Percentiles rank a stretch among this genome's conserved stretches.
phyloP scores from a whole-genome alignment of 2,113 vertebrate species.

The Myiozetetes cayanensis region DNA sequence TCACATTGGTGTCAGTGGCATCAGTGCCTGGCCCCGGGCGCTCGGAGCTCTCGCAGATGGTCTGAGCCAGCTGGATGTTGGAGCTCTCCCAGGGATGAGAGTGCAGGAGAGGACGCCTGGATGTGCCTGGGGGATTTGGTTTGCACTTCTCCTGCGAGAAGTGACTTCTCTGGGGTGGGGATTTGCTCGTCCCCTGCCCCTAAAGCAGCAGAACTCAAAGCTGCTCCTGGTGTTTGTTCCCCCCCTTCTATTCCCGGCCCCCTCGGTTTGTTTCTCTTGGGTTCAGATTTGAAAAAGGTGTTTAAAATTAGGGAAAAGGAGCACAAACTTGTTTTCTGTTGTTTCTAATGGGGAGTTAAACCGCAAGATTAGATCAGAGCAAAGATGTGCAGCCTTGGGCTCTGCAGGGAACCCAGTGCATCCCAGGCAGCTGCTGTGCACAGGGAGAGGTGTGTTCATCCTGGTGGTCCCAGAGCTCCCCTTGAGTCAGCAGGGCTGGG shows the following conservation, averaged over 20 bases:
- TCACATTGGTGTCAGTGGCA: neutral
- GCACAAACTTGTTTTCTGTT: neutral
- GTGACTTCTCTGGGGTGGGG: neutral
- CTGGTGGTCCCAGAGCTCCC: rapidly evolving
- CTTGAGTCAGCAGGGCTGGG: rapidly evolving
- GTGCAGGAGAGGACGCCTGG: rapidly evolving
- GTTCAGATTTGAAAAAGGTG: neutral
- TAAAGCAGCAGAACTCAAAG: neutral
- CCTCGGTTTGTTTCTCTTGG: neutral
- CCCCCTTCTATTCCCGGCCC: rapidly evolving
- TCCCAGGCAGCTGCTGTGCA: neutral
- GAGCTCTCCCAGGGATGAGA: neutral
- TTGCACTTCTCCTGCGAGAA: neutral
- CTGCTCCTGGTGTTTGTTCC: neutral
- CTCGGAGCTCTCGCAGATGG: neutral
- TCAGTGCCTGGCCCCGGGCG: rapidly evolving
- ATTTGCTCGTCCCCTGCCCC: neutral
- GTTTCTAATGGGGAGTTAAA: neutral
- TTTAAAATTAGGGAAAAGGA: neutral
- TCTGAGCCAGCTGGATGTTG: neutral
- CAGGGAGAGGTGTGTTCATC: neutral
- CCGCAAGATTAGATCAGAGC: neutral
- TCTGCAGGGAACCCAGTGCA: rapidly evolving
- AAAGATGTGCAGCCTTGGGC: neutral
- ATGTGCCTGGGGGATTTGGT: neutral